Evolutionary conservation across 2,888 invertebrate genomes (phyloP).

Genomic region (Carcina quercana): DNA sequence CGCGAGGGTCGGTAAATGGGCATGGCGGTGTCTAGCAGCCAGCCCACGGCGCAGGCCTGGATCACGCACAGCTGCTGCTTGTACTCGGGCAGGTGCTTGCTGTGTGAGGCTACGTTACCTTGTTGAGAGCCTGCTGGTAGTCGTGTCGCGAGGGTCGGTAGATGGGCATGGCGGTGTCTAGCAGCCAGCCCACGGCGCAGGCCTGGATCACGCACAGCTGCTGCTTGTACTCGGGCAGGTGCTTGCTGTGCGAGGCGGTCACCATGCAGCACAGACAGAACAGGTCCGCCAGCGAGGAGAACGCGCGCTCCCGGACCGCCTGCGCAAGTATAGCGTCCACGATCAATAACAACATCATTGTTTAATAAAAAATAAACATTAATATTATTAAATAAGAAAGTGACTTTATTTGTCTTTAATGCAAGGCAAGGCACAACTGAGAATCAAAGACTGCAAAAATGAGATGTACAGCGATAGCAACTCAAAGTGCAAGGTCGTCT

Average conservation of each 20-base stretch:
- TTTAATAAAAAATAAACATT: no score
- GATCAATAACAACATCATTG: no score
- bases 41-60: constrained; percentile 89
- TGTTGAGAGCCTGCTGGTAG: constrained; percentile 85
- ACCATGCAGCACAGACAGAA: constrained; percentile 90
- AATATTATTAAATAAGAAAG: no score
- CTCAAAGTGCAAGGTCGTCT: no score
- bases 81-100: constrained; percentile 62
- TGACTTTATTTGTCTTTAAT: no score
- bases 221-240: constrained; percentile 54
- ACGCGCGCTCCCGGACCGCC: constrained; percentile 85
- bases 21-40: constrained; percentile 89
- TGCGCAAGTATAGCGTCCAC: no score
- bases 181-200: constrained; percentile 92
- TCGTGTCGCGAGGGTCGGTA: constrained; percentile 83
- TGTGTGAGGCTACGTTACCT: constrained; percentile 76
- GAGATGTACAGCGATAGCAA: no score
- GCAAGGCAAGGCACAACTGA: no score
- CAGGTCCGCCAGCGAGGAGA: constrained; percentile 88
- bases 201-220: constrained; percentile 80
- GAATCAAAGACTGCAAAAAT: no score
- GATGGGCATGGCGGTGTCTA: constrained; percentile 83
- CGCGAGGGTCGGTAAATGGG: constrained; percentile 81
- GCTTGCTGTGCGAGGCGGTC: constrained; percentile 76
- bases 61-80: constrained; percentile 69